A percentile compares a stretch with the other conserved stretches of the same genome.
These are phyloP conservation scores for Amblyteles armatorius DNA, from an alignment of 2,888 invertebrate genomes.

Conservation along the genomic window DNA sequence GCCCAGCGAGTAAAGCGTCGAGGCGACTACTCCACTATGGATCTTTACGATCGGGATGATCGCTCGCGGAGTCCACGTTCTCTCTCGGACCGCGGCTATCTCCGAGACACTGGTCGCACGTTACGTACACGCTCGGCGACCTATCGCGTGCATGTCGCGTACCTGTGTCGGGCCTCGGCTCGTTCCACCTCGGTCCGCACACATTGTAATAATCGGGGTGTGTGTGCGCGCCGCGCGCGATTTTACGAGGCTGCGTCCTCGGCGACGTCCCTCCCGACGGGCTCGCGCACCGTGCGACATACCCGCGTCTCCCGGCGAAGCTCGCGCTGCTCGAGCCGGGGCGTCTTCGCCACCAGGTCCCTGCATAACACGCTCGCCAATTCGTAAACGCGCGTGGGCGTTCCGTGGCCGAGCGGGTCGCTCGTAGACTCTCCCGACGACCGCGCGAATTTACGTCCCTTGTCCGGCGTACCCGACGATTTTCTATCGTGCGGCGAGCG, in stretches of 20 bases:
- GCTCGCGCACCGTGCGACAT: constrained; percentile 12
- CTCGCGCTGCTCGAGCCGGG: constrained; percentile 39
- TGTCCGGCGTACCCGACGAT: constrained; percentile 76
- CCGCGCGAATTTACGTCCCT: constrained; percentile 78
- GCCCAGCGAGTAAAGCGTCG: constrained; percentile 46
- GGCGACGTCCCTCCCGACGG: constrained; percentile 5
- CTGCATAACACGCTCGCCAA: constrained; percentile 43
- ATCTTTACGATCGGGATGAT: constrained; percentile 66
- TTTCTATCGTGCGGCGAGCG: constrained; percentile 65
- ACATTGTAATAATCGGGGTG: constrained; percentile 77
- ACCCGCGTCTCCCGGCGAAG: constrained; percentile 28
- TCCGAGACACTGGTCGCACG: constrained; percentile 36
- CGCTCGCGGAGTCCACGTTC: constrained; percentile 52
- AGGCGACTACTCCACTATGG: constrained; percentile 32
- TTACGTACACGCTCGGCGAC: constrained; percentile 32
- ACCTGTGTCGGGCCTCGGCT: constrained; percentile 57
- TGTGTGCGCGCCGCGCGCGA: constrained; percentile 62
- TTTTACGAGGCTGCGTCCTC: constrained; percentile 78
- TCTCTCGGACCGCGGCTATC: constrained; percentile 40
- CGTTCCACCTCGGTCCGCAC: constrained; percentile 70
- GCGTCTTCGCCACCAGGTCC: constrained; percentile 53
- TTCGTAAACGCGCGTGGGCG: constrained; percentile 66
- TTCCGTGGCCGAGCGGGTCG: constrained; percentile 50
- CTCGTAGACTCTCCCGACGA: constrained; percentile 72
- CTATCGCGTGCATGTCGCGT: constrained; percentile 26